Base-by-base conservation (phyloP, 2,888 invertebrate genomes). In the Nephrocerus scutellatus region DNA sequence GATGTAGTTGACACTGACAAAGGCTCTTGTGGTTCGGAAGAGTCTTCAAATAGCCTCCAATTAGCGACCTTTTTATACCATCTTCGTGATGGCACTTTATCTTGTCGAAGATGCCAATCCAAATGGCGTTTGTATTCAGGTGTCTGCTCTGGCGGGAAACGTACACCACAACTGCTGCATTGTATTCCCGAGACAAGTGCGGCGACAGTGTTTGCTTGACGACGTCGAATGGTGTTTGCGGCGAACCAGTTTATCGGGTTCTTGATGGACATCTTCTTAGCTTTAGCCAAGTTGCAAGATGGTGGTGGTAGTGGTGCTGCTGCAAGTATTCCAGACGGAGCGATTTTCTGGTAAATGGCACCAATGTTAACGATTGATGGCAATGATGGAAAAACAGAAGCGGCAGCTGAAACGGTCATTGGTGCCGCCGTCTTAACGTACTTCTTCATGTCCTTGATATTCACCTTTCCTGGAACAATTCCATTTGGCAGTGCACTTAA, bases 101-200 rank as follows among this genome's bases (percentile, higher is more conserved):
- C 97, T 68, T 91, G 89, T 1, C 92, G 72, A 72, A 97, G 97
- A 72, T 98, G 98, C 96, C 97, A 97, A 72, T 98, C 97, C 43
- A 97, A 76, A 71, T 99, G 98, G 63, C 90, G 88, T 55, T 84
- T 86, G 70, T 96, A 98, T 47, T 85, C 80, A 50, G 84, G 84
- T 7, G 86, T 88, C 59, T 85, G 84, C 68, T 90, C 89, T 0
- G 88, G 84, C 10, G 88, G 84, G 70, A 97, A 96, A 30, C 96
- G 77, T 44, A 90, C 80, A 21, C 97, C 97, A 71, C 98, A 98
- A 35, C 91, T 89, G 48, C 89, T 85, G 71, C 98, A 99, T 63
- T 95, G 96, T 76, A 92, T 86, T 26, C 96, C 96, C 39, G 81
- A 79, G 68, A 90, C 93, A 16, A 95, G 70, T 6, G 70, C 66